Conservation (phyloP, 1,140 invertebrate species). For the Macrotrachela quadricornifera region DNA sequence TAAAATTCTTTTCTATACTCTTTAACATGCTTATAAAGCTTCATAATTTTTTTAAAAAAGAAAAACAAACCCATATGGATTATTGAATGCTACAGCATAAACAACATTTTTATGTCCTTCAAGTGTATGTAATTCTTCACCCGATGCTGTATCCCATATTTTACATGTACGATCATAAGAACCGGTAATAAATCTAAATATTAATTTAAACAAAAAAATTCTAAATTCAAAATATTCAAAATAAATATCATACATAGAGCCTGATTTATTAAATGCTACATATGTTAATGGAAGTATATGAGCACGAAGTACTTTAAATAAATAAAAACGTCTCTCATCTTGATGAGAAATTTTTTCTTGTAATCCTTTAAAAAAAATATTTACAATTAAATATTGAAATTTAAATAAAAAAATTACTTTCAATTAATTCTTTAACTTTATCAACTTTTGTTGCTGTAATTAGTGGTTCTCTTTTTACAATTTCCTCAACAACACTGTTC, state of each 20-base stretch:
- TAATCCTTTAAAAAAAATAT: slow-evolving; percentile 16
- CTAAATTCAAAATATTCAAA: background rate
- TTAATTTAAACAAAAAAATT: slow-evolving; percentile 6
- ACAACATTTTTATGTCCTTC: slow-evolving; percentile 56
- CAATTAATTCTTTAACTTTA: slow-evolving; percentile 17
- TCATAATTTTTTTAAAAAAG: too few species aligned
- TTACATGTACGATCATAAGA: slow-evolving; percentile 66
- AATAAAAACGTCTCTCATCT: slow-evolving; percentile 25
- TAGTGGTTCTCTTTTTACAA: slow-evolving; percentile 24
- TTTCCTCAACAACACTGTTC: slow-evolving; percentile 28
- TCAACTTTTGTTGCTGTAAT: slow-evolving; percentile 26
- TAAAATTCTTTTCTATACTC: too few species aligned
- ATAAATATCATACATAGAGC: slow-evolving; percentile 34
- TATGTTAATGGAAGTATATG: slow-evolving; percentile 56
- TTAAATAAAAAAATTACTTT: background rate
- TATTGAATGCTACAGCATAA: slow-evolving; percentile 52
- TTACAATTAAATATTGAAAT: background rate
- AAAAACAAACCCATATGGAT: slow-evolving; percentile 43
- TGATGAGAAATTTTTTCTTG: slow-evolving; percentile 24
- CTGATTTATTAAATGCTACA: slow-evolving; percentile 47
- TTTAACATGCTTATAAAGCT: too few species aligned
- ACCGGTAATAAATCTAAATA: slow-evolving; percentile 47
- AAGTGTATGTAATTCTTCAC: slow-evolving; percentile 44
- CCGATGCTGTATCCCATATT: slow-evolving; percentile 51
- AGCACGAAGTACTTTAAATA: slow-evolving; percentile 39